Conservation (phyloP, 2,888 invertebrate genomes). For the Hetaerina titia region DNA sequence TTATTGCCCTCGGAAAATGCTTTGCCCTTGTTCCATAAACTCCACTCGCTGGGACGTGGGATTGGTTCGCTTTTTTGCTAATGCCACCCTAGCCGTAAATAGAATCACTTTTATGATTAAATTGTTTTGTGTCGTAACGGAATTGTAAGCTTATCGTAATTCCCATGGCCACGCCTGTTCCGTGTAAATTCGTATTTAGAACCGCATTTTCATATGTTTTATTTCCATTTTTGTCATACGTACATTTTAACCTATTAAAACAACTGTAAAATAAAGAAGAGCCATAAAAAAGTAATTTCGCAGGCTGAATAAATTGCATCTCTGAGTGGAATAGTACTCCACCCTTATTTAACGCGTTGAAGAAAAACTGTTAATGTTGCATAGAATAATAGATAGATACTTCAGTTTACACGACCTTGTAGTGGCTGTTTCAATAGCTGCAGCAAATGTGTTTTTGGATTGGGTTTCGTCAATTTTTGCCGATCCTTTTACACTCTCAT, state of each 20-base stretch:
- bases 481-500: too few relatives aligned
- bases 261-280: background rate
- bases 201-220: background rate
- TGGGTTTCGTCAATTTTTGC: too few relatives aligned
- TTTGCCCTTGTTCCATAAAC: conserved; percentile 6
- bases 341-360: background rate
- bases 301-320: background rate
- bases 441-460: too few relatives aligned
- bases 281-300: background rate
- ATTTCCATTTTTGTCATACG: background rate
- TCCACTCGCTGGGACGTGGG: background rate
- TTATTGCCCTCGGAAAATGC: conserved; percentile 34
- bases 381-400: background rate
- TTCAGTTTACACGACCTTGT: background rate
- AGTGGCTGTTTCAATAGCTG: too few relatives aligned
- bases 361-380: background rate
- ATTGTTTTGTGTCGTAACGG: background rate
- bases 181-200: background rate
- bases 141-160: background rate
- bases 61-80: background rate
- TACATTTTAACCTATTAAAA: background rate
- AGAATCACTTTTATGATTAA: conserved; percentile 4
- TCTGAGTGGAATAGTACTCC: background rate
- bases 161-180: background rate
- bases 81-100: background rate